phyloP scores from a whole-genome alignment of 2,888 invertebrate species.

The Dromius quadrimaculatus region DNA sequence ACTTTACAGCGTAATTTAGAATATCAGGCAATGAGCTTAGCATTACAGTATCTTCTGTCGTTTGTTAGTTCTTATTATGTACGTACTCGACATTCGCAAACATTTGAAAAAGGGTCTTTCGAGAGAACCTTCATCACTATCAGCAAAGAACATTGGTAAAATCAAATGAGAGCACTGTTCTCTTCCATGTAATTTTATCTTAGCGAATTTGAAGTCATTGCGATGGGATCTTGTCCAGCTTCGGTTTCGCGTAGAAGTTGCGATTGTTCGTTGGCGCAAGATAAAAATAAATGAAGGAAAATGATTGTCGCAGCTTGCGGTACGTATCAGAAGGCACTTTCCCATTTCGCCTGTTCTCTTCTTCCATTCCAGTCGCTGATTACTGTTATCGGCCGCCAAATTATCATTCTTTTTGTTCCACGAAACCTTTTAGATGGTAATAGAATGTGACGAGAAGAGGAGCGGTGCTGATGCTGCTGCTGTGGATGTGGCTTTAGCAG shows the following conservation, averaged over 20 bases:
- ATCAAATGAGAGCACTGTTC: no score
- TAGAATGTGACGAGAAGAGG: constrained; percentile 50
- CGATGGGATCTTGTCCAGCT: constrained; percentile 18
- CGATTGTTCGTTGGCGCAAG: constrained; percentile 14
- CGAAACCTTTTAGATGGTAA: constrained; percentile 57
- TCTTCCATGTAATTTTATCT: constrained; percentile 23
- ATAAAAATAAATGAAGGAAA: constrained; percentile 39
- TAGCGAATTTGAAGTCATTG: not conserved
- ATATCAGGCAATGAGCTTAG: no score
- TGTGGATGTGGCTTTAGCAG: not conserved
- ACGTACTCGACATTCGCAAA: no score
- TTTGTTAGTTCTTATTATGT: no score
- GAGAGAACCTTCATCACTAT: no score
- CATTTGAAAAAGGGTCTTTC: no score
- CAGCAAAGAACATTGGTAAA: no score
- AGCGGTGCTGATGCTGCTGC: constrained; percentile 33
- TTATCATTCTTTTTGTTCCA: constrained; percentile 63
- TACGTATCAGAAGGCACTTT: constrained; percentile 40
- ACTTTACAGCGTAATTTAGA: no score
- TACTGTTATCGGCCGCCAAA: constrained; percentile 59
- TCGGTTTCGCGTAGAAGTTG: constrained; percentile 16
- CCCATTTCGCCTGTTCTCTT: constrained; percentile 54
- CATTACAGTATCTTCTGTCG: no score
- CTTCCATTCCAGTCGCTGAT: constrained; percentile 58
- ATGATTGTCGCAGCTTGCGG: constrained; percentile 26